Evolutionary conservation across 2,797 vertebrate genomes (phyloP).

Genomic region (Kryptopterus vitreolus): DNA sequence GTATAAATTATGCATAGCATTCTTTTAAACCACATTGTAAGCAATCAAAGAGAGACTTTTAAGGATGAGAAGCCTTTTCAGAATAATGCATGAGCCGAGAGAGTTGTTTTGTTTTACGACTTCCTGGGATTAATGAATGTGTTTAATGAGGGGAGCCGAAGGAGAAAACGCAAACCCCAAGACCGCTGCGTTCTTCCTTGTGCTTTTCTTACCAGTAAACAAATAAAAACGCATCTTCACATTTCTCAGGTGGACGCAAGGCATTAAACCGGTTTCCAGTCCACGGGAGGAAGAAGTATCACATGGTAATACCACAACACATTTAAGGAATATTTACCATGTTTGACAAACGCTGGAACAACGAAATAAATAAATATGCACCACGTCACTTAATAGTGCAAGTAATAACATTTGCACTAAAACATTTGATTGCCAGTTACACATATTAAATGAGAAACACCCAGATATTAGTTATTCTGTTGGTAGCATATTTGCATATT

Average conservation of each 20-base stretch:
- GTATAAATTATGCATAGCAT: neutral
- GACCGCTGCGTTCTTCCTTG: neutral
- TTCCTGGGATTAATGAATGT: conserved; percentile 26
- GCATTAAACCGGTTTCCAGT: conserved; percentile 48
- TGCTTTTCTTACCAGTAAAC: neutral
- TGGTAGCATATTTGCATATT: neutral
- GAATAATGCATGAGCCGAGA: conserved; percentile 28
- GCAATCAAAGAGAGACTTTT: neutral
- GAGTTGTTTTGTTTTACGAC: neutral
- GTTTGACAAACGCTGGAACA: neutral
- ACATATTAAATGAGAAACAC: neutral
- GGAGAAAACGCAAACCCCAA: conserved; percentile 20
- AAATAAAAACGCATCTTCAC: conserved; percentile 20
- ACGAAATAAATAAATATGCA: no score
- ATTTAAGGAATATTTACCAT: conserved; percentile 18
- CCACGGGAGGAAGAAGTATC: conserved; percentile 52
- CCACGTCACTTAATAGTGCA: neutral
- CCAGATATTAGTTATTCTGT: neutral
- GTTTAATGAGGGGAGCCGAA: conserved; percentile 19
- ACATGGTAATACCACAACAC: conserved; percentile 50
- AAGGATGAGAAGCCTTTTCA: conserved; percentile 15
- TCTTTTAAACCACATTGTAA: conserved; percentile 7
- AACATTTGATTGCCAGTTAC: neutral
- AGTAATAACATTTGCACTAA: neutral
- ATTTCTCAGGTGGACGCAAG: conserved; percentile 46